Base-by-base conservation (phyloP, 2,113 vertebrate species). In the Piaya cayana region DNA sequence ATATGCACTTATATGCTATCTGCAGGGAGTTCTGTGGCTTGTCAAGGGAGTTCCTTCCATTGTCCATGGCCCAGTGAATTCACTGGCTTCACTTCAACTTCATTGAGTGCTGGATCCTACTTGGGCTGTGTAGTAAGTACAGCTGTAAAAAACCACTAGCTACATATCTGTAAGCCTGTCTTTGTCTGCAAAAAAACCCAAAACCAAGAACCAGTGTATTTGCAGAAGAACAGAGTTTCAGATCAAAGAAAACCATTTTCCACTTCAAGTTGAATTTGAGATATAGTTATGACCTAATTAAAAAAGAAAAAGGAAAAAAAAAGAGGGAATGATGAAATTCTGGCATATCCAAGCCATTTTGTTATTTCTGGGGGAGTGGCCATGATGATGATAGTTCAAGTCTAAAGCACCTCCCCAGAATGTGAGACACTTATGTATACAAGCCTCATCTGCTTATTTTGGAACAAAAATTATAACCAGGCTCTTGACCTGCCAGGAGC, bases 111-210 rank as follows among this genome's bases (percentile, higher is more conserved):
- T 72, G 85, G 27, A 72, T 87, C 67, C 47, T 77, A 1, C 69
- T 79, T 62, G 55, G 49, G 59, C 63, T 88, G 32, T 84, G 78
- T 67, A 95, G 72, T 37, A 82, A 47, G 42, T 52, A 70, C 82
- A 90, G 75, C 90, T 94, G 85, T 88, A 80, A 94, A 94, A 97
- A 93, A 59, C 47, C 69, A 52, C 25, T 50, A 91, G 32, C 29
- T 82, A 22, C 64, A 87, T 83, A 68, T 92, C 67, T 71, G 23
- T 70, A 81, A 56, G 72, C 29, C 68, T 72, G 25, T 2, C 37
- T 88, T 68, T 82, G 76, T 19, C 55, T 92, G 22, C 49, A 9
- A 9, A 68, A 70, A 79, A 63, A 63, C n/a, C n/a, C n/a, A n/a
- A n/a, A n/a, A n/a, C 39, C 39, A 39, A 39, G 9, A n/a, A 50